Conservation (phyloP, 2,888 invertebrate species). For the Drosophila imparisetae region DNA sequence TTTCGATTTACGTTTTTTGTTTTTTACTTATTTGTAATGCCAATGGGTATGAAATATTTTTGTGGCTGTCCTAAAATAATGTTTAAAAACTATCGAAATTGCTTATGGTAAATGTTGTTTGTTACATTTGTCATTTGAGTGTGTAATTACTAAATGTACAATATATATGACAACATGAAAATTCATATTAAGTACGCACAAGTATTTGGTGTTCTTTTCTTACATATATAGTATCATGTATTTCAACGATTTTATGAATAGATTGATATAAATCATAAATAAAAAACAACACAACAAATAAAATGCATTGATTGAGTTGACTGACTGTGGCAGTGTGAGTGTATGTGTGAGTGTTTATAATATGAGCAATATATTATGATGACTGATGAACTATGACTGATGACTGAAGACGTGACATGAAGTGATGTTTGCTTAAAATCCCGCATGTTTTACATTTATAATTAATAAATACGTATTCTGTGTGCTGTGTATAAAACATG, state of each 20-base stretch:
- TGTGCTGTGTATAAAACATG: constrained; percentile 30
- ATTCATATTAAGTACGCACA: constrained; percentile 13
- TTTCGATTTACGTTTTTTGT: constrained; percentile 15
- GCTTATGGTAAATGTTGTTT: constrained; percentile 24
- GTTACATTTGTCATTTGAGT: constrained; percentile 11
- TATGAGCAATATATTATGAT: constrained; percentile 18
- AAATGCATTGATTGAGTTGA: constrained; percentile 32
- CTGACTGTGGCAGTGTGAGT: constrained; percentile 41
- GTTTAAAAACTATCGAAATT: constrained; percentile 35
- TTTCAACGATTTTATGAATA: constrained; percentile 26
- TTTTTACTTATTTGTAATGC: constrained; percentile 52
- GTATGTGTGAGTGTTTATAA: constrained; percentile 17
- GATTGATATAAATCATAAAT: constrained; percentile 18
- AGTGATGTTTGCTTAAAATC: constrained; percentile 34
- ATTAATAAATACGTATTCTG: constrained; percentile 38
- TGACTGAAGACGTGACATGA: constrained; percentile 44
- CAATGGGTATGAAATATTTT: constrained; percentile 64
- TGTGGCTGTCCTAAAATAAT: constrained; percentile 67
- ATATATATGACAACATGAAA: constrained; percentile 25
- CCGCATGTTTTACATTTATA: constrained; percentile 17
- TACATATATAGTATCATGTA: constrained; percentile 17
- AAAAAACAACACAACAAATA: constrained; percentile 5
- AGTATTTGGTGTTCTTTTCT: constrained; percentile 31
- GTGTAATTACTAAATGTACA: constrained; percentile 15
- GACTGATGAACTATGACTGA: constrained; percentile 32